Conservation (phyloP, 2,888 invertebrate genomes). For the Epirrita christyi region DNA sequence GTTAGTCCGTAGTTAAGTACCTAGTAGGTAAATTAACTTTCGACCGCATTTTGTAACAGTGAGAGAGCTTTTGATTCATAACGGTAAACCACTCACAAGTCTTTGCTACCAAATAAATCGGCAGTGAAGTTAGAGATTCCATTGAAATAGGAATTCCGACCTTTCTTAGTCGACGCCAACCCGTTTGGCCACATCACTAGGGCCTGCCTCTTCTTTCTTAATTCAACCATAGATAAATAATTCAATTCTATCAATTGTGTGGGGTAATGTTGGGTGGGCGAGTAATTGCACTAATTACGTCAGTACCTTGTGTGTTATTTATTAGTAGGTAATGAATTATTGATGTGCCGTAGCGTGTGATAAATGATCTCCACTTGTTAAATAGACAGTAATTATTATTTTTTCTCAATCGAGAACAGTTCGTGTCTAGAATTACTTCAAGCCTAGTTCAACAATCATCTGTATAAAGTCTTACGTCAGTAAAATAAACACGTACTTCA, state of each 20-base stretch:
- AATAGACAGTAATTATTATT: constrained; percentile 56
- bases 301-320: constrained; percentile 73
- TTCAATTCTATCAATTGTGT: constrained; percentile 63
- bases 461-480: constrained; percentile 22
- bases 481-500: constrained; percentile 19
- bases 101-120: no score
- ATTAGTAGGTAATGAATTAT: constrained; percentile 71
- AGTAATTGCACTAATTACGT: constrained; percentile 81
- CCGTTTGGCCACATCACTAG: constrained; percentile 20
- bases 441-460: constrained; percentile 21
- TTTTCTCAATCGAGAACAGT: constrained; percentile 36
- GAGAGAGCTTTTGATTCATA: no score
- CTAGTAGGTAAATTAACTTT: no score
- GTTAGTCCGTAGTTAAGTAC: no score
- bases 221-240: constrained; percentile 72
- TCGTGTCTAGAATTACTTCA: constrained; percentile 33
- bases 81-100: no score
- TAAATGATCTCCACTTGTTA: constrained; percentile 66
- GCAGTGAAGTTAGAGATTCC: no score
- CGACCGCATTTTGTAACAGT: no score
- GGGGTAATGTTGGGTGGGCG: constrained; percentile 74
- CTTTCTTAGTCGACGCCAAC: neutral
- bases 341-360: constrained; percentile 68
- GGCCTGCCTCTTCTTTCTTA: constrained; percentile 45
- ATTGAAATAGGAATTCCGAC: neutral